Percentiles rank a stretch among this genome's conserved stretches.
phyloP scores from a whole-genome alignment of 1,140 invertebrate genomes.

The Drosophila arawakana region DNA sequence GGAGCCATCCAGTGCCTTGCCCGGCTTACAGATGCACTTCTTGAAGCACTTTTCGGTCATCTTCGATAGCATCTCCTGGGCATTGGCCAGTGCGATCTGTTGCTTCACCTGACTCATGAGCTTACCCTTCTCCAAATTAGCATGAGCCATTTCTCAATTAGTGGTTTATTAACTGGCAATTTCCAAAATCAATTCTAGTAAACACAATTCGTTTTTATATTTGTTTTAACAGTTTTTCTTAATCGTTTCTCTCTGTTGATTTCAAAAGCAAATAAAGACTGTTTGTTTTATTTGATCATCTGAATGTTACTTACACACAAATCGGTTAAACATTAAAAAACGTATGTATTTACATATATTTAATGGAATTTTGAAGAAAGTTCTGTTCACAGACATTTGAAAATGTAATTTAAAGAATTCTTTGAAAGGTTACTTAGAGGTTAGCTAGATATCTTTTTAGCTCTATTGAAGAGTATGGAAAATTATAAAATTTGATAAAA shows the following conservation, averaged over 20 bases:
- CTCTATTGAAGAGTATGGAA: too few species aligned
- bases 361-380: background rate
- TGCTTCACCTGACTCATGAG: constrained; percentile 98
- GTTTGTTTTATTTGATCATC: background rate
- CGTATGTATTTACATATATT: background rate
- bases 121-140: constrained; percentile 90
- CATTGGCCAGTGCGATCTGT: constrained; percentile 97
- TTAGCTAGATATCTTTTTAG: too few species aligned
- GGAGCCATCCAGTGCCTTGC: constrained; percentile 93
- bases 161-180: constrained; percentile 27
- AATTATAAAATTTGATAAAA: too few species aligned
- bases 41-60: constrained; percentile 99
- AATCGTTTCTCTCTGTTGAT: background rate
- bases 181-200: constrained; percentile 17
- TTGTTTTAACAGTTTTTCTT: background rate
- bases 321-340: background rate
- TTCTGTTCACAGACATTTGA: too few species aligned
- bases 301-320: background rate
- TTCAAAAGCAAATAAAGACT: background rate
- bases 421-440: too few species aligned
- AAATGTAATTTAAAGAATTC: too few species aligned
- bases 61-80: constrained; percentile 97
- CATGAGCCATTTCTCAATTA: constrained; percentile 38
- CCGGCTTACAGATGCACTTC: constrained; percentile 96
- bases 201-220: background rate